Conservation (phyloP, 1,140 invertebrate species). For the Goniozus legneri region DNA sequence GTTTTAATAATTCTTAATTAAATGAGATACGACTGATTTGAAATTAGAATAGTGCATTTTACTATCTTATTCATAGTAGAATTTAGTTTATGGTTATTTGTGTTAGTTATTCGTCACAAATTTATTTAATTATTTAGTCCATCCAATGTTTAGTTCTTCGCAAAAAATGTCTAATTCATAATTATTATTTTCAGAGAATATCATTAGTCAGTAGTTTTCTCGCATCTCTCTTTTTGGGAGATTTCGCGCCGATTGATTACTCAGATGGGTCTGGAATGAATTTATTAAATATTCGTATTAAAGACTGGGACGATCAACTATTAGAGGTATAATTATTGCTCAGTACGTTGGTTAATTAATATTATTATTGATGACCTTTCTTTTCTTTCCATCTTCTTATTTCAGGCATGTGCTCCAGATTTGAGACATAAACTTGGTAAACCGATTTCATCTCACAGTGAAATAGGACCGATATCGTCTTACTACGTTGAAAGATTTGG, state of each 20-base stretch:
- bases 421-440: conserved; percentile 68
- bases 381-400: conserved; percentile 8
- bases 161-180: not conserved
- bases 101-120: too few relatives aligned
- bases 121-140: not conserved
- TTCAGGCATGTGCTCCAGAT: conserved; percentile 64
- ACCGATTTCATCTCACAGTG: conserved; percentile 65
- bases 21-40: too few relatives aligned
- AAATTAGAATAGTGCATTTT: too few relatives aligned
- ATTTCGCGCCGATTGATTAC: conserved; percentile 86
- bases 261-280: conserved; percentile 97
- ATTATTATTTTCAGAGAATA: conserved; percentile 66
- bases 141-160: not conserved
- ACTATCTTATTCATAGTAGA: too few relatives aligned
- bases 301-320: conserved; percentile 74
- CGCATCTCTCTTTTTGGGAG: conserved; percentile 83
- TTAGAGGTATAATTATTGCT: conserved; percentile 68
- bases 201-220: conserved; percentile 91
- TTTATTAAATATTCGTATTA: conserved; percentile 78
- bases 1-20: too few relatives aligned
- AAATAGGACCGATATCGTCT: conserved; percentile 68
- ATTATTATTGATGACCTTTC: too few relatives aligned
- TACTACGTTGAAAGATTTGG: conserved; percentile 85
- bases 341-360: too few relatives aligned
- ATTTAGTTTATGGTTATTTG: too few relatives aligned